These are phyloP conservation scores for Thumatha senex DNA, from an alignment of 2,888 invertebrate species.

Conservation along the genomic window DNA sequence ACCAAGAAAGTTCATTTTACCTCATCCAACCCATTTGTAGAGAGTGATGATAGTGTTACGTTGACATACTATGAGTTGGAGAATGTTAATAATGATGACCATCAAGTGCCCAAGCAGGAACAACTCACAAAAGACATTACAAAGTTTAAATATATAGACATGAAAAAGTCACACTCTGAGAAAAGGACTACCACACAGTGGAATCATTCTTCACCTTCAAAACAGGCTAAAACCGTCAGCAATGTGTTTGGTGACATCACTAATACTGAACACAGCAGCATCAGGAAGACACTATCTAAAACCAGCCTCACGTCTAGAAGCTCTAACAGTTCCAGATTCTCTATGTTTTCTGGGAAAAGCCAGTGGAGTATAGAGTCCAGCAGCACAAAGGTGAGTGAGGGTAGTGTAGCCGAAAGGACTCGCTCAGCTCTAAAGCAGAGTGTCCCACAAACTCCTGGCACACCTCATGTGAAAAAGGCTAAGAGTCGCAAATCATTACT, in stretches of 20 bases:
- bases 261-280: conserved; percentile 57
- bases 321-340: conserved; percentile 59
- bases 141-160: conserved; percentile 75
- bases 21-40: conserved; percentile 71
- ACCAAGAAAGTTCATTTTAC: conserved; percentile 77
- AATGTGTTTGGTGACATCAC: conserved; percentile 64
- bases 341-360: conserved; percentile 55
- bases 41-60: conserved; percentile 78
- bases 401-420: conserved; percentile 51
- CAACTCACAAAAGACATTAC: conserved; percentile 57
- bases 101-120: conserved; percentile 48
- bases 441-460: conserved; percentile 54
- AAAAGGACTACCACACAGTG: conserved; percentile 63
- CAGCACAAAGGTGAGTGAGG: conserved; percentile 49
- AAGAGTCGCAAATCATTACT: conserved; percentile 70
- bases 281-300: conserved; percentile 73
- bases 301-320: conserved; percentile 62
- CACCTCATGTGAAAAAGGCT: conserved; percentile 59
- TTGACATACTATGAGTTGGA: conserved; percentile 77
- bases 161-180: conserved; percentile 63
- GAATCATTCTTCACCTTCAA: conserved; percentile 70
- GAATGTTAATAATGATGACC: conserved; percentile 51
- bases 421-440: conserved; percentile 51
- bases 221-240: conserved; percentile 62
- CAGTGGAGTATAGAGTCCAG: conserved; percentile 61